Percentiles rank a stretch among this genome's conserved stretches.
phyloP scores from a whole-genome alignment of 2,797 vertebrate species.

The Thripadectes ignobilis region DNA sequence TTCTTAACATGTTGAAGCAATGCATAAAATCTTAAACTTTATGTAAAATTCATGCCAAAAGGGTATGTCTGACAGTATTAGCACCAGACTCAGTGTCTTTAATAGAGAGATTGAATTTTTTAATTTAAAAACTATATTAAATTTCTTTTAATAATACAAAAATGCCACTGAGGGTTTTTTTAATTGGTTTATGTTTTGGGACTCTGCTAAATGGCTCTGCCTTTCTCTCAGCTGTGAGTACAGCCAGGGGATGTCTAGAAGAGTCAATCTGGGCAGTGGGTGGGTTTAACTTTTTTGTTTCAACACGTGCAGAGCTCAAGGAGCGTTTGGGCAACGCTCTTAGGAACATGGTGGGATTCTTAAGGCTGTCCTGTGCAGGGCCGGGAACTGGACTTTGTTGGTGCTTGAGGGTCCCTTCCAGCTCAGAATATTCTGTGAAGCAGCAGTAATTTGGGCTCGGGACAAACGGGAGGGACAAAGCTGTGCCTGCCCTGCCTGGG shows the following conservation, averaged over 20 bases:
- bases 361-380: neutral
- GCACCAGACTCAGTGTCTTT: constrained; percentile 70
- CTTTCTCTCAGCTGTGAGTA: rapidly evolving
- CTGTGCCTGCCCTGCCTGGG: neutral
- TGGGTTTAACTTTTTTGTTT: neutral
- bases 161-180: neutral
- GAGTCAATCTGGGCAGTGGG: rapidly evolving
- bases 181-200: rapidly evolving
- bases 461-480: neutral
- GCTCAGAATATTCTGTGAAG: neutral
- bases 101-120: constrained; percentile 68
- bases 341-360: neutral
- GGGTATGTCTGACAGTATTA: constrained; percentile 74
- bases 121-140: constrained; percentile 80
- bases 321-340: neutral
- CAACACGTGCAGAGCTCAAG: neutral
- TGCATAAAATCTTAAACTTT: constrained; percentile 24
- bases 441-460: neutral
- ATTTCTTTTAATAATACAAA: constrained; percentile 80
- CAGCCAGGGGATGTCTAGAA: rapidly evolving
- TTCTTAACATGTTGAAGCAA: constrained; percentile 51
- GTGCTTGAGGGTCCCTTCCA: neutral
- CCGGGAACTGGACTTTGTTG: neutral
- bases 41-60: constrained; percentile 66
- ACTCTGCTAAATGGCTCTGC: neutral